These are phyloP conservation scores for Gambelia wislizenii DNA, from an alignment of 2,797 vertebrate genomes.

Conservation along the genomic window DNA sequence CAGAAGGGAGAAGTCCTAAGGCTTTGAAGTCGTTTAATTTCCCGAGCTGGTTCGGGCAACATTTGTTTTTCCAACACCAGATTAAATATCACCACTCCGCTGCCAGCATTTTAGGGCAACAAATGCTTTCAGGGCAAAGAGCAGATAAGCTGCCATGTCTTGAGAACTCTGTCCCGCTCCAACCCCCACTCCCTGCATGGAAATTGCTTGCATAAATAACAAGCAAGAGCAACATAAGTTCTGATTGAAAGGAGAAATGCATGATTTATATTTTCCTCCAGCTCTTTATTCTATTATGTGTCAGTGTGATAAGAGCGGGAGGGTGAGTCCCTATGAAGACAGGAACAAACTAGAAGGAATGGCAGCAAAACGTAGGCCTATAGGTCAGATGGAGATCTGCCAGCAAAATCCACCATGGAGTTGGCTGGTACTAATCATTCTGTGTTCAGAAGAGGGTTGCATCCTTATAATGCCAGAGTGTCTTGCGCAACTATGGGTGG, in stretches of 20 bases:
- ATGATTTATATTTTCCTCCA: conserved; percentile 47
- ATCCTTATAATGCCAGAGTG: too few species aligned
- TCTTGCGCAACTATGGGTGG: too few species aligned
- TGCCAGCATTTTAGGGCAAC: conserved; percentile 63
- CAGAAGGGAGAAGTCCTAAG: conserved; percentile 69
- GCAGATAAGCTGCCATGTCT: conserved; percentile 65
- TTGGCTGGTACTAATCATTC: too few species aligned
- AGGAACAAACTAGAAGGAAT: neutral
- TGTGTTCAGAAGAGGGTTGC: too few species aligned
- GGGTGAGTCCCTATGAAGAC: neutral
- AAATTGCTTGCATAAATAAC: conserved; percentile 69
- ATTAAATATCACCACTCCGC: conserved; percentile 73
- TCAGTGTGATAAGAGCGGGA: neutral
- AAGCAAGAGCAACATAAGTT: conserved; percentile 65
- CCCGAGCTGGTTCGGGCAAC: conserved; percentile 71
- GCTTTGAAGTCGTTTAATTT: conserved; percentile 74
- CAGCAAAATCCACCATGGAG: too few species aligned
- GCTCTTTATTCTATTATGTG: neutral
- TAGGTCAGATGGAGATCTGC: neutral
- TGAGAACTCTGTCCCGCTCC: conserved; percentile 54
- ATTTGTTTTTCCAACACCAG: conserved; percentile 76
- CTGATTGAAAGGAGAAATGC: conserved; percentile 53
- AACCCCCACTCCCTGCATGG: conserved; percentile 47
- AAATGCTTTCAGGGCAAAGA: conserved; percentile 63
- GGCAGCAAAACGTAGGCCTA: neutral